Conservation (phyloP, 2,888 invertebrate genomes). For the Eretmocerus hayati region DNA sequence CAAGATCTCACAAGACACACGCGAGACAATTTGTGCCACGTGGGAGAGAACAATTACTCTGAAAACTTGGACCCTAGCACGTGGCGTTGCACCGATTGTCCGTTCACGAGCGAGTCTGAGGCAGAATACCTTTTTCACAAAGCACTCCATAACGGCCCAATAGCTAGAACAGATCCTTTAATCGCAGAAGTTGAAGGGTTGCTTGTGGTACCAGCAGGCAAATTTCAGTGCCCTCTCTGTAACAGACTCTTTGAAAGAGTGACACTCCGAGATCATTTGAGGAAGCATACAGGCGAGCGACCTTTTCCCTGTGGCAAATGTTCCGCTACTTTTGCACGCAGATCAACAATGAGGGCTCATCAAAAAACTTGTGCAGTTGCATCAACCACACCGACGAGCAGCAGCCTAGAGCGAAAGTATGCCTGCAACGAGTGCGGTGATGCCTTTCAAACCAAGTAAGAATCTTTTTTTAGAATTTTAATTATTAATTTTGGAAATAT, state of each 20-base stretch:
- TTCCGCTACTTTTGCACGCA: constrained; percentile 58
- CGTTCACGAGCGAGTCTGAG: constrained; percentile 57
- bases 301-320: constrained; percentile 62
- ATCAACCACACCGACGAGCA: background rate
- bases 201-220: constrained; percentile 48
- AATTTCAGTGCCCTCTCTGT: constrained; percentile 64
- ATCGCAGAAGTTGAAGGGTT: constrained; percentile 58
- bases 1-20: constrained; percentile 71
- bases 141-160: constrained; percentile 56
- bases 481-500: too few relatives aligned
- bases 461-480: constrained; percentile 21
- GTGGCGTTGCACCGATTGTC: constrained; percentile 57
- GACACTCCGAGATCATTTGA: constrained; percentile 62
- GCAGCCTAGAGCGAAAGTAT: constrained; percentile 28
- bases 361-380: constrained; percentile 46
- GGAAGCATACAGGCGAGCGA: constrained; percentile 68
- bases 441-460: constrained; percentile 46
- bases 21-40: constrained; percentile 53
- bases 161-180: constrained; percentile 30
- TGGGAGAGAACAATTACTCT: constrained; percentile 8
- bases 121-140: constrained; percentile 70
- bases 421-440: constrained; percentile 41
- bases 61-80: constrained; percentile 23
- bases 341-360: constrained; percentile 61
- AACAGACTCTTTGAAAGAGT: constrained; percentile 58